Evolutionary conservation across 2,888 invertebrate species (phyloP).

Genomic region (Clistopyga incitator): DNA sequence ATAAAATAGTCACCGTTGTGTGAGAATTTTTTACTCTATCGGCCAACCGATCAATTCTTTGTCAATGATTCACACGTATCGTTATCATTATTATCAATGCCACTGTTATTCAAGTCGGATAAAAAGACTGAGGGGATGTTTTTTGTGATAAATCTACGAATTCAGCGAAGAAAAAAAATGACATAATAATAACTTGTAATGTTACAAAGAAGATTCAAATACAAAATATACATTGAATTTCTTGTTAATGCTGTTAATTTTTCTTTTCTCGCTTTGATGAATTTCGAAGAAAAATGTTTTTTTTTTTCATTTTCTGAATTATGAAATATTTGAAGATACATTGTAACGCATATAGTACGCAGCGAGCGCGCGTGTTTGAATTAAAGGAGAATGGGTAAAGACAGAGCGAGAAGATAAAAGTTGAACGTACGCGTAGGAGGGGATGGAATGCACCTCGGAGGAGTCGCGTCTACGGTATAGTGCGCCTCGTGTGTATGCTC

Average conservation of each 20-base stretch:
- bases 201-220: neutral
- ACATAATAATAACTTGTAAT: no score
- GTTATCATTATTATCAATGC: neutral
- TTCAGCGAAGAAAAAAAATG: no score
- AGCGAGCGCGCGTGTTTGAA: constrained; percentile 22
- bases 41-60: neutral
- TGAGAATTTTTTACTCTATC: neutral
- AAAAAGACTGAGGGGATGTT: no score
- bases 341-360: neutral
- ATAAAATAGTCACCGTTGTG: constrained; percentile 11
- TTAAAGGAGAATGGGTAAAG: constrained; percentile 62
- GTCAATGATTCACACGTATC: neutral
- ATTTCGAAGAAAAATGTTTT: no score
- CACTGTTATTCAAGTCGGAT: neutral
- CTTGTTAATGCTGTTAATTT: neutral
- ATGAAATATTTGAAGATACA: constrained; percentile 1
- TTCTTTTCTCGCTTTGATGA: neutral
- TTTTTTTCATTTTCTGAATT: neutral
- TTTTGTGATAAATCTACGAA: no score
- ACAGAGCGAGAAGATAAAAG: constrained; percentile 58
- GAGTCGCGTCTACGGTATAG: constrained; percentile 54
- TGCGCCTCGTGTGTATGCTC: constrained; percentile 34
- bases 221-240: neutral
- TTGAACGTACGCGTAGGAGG: constrained; percentile 63
- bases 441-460: constrained; percentile 67